Conservation (phyloP, 2,888 invertebrate species). For the Himalopsyche tibetana region DNA sequence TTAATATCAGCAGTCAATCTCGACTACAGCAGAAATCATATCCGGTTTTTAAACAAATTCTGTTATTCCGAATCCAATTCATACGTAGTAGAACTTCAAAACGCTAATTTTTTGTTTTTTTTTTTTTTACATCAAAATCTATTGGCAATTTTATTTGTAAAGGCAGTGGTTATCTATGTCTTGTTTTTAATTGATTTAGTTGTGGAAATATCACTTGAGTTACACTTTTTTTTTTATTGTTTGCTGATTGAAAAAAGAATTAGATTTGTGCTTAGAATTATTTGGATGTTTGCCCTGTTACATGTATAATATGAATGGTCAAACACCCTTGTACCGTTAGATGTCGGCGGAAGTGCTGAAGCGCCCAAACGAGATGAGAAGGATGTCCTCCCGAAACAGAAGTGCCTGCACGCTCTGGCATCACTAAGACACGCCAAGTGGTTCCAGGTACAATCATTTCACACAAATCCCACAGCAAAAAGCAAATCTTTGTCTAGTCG, state of each 20-base stretch:
- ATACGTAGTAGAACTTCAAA: slow-evolving; percentile 11
- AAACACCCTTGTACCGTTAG: slow-evolving; percentile 82
- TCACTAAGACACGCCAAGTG: slow-evolving; percentile 99
- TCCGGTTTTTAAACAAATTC: background rate
- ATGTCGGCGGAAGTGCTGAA: slow-evolving; percentile 76
- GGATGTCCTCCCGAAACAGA: slow-evolving; percentile 98
- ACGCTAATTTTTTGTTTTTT: background rate
- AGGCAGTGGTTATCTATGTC: slow-evolving; percentile 14
- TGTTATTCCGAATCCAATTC: background rate
- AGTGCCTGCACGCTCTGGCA: slow-evolving; percentile 99
- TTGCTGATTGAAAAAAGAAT: slow-evolving; percentile 28
- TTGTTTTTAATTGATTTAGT: background rate
- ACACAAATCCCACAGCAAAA: slow-evolving; percentile 54
- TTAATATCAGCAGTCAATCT: no score
- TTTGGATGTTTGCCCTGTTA: slow-evolving; percentile 76
- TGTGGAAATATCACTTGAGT: background rate
- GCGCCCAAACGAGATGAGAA: slow-evolving; percentile 85
- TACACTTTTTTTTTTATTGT: no score
- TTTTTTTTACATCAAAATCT: slow-evolving; percentile 17
- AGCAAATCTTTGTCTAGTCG: background rate
- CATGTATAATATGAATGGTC: slow-evolving; percentile 78
- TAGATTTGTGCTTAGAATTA: slow-evolving; percentile 43
- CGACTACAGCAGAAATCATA: no score
- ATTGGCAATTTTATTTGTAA: slow-evolving; percentile 44
- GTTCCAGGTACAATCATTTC: slow-evolving; percentile 93